Evolutionary conservation across 2,797 vertebrate genomes (phyloP), one percentile per base, ranked within the genome.

Genomic region (Sebastes reedi): DNA sequence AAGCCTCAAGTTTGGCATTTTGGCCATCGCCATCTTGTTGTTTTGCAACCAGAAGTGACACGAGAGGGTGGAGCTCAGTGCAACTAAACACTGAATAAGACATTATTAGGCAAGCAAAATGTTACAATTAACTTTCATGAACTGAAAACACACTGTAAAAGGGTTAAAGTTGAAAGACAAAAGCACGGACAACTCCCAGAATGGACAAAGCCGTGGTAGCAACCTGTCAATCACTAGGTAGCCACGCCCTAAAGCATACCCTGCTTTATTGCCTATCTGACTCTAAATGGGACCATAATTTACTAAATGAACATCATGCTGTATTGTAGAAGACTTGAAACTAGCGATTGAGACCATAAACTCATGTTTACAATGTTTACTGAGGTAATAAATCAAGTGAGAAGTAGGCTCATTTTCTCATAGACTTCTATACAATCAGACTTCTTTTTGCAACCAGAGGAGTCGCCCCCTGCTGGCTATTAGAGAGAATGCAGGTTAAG

Each of bases 221-320:
- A 3, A 18, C 42, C 16, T 46, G 42, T 46, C 42, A 46, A 46
- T 46, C 42, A 46, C 42, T 18, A 1, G 42, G 42, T 18, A 18
- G 42, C 42, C 42, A 46, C 42, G 3, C 16, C 16, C 16, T 50
- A 20, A 50, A 50, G 42, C 16, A 50, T 18, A 0, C 42, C 16
- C 42, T 46, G 42, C 16, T 20, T 20, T 50, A 50, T 50, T 0
- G 42, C 0, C 16, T 50, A 50, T 50, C 0, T 50, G 3, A 1
- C 7, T 20, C 42, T 50, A 50, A 50, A 50, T 50, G 7, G 42
- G 42, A 8, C 16, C 3, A 0, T 50, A 20, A 50, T 2, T 4
- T 50, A 50, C 42, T 50, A 50, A 18, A 20, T 50, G 1, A 20
- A 50, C 42, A 50, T 50, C 42, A 18, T 50, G 3, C 42, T 50